Percentiles rank a stretch among this genome's conserved stretches.
phyloP scores from a whole-genome alignment of 2,797 vertebrate species.

The Sebastes vulpes region DNA sequence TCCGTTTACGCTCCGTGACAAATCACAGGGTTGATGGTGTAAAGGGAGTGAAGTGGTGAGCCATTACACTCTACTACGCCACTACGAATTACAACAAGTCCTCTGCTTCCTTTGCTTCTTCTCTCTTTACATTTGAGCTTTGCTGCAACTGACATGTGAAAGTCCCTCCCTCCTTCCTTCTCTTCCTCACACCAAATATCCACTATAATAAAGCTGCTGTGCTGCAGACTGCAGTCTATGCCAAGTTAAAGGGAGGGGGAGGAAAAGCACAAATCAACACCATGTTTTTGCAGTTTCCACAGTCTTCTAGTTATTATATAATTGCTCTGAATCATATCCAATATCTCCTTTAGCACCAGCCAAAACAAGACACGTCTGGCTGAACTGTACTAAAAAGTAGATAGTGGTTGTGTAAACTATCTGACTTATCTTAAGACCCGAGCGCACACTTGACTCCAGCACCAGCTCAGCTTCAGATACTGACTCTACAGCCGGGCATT shows the following conservation, averaged over 20 bases:
- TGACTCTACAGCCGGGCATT: conserved; percentile 15
- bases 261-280: conserved; percentile 31
- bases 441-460: conserved; percentile 39
- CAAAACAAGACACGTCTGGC: neutral
- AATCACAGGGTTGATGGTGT: conserved; percentile 64
- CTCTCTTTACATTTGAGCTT: conserved; percentile 53
- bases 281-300: conserved; percentile 15
- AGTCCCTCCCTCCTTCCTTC: conserved; percentile 60
- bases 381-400: neutral
- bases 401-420: neutral
- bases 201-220: conserved; percentile 50
- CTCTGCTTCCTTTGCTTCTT: conserved; percentile 48
- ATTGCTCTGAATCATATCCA: neutral
- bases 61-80: conserved; percentile 52
- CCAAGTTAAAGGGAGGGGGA: conserved; percentile 39
- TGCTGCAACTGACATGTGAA: conserved; percentile 45
- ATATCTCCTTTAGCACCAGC: neutral
- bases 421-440: conserved; percentile 10
- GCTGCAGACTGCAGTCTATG: conserved; percentile 27
- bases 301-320: neutral
- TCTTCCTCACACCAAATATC: conserved; percentile 54
- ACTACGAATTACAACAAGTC: conserved; percentile 52
- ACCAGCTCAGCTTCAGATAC: conserved; percentile 35
- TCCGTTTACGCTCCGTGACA: conserved; percentile 53
- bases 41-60: conserved; percentile 47